A percentile compares a stretch with the other conserved stretches of the same genome.
Conservation (phyloP, 1,140 invertebrate genomes). For the Zaprionus kolodkinae region DNA sequence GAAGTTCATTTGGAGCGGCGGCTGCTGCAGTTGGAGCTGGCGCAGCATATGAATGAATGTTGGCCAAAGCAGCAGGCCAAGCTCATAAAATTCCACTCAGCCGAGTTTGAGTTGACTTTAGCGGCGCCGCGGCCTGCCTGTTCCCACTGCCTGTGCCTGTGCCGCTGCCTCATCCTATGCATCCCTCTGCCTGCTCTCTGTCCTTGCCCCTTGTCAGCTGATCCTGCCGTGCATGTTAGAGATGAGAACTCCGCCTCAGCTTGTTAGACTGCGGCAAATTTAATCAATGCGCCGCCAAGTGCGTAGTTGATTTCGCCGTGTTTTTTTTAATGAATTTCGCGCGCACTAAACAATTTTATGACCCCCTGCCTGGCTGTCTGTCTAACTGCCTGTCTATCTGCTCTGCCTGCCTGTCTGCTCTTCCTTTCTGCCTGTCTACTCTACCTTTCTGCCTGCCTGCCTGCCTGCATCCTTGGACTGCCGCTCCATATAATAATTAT, state of each 20-base stretch:
- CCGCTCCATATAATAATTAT: conserved; percentile 64
- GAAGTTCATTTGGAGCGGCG: conserved; percentile 73
- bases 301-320: not conserved
- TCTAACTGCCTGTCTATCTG: not conserved
- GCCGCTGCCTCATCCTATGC: too few relatives aligned
- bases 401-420: not conserved
- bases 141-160: too few relatives aligned
- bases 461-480: conserved; percentile 9
- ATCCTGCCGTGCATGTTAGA: not conserved
- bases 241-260: not conserved
- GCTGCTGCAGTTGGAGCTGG: conserved; percentile 2
- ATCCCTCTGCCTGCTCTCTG: not conserved
- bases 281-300: conserved; percentile 1
- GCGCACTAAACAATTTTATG: conserved; percentile 16
- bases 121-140: not conserved
- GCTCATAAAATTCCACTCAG: conserved; percentile 53
- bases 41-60: conserved; percentile 47
- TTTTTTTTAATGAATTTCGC: conserved; percentile 13
- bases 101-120: conserved; percentile 25
- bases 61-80: conserved; percentile 43
- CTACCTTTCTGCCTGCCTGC: too few relatives aligned
- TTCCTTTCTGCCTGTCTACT: too few relatives aligned
- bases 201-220: not conserved
- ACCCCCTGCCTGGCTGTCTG: not conserved
- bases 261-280: conserved; percentile 1